Percentiles rank a stretch among this genome's conserved stretches.
Conservation (phyloP, 1,140 invertebrate genomes). For the Bombus terrestris region DNA sequence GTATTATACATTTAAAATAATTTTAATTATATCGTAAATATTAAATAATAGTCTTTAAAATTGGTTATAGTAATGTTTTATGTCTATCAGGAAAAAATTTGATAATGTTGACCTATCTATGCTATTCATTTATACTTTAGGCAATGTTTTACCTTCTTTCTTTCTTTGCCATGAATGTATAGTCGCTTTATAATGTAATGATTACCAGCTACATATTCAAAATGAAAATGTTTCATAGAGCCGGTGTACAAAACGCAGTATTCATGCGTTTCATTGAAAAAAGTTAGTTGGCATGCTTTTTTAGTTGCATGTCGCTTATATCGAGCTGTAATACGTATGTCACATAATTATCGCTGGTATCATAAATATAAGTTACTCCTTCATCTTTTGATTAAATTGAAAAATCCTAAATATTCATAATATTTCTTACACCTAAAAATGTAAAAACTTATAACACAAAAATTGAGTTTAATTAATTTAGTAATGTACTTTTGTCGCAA, state of each 20-base stretch:
- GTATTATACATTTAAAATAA: conserved; percentile 63
- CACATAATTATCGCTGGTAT: conserved; percentile 53
- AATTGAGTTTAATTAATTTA: conserved; percentile 63
- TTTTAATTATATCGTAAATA: conserved; percentile 53
- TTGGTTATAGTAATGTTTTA: conserved; percentile 74
- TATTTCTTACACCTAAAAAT: conserved; percentile 68
- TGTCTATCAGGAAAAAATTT: conserved; percentile 77
- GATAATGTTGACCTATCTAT: conserved; percentile 80
- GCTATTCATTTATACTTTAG: conserved; percentile 73
- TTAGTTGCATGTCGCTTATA: conserved; percentile 34
- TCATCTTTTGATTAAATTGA: conserved; percentile 75
- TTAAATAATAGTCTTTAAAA: conserved; percentile 73
- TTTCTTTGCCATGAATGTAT: conserved; percentile 72
- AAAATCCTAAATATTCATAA: conserved; percentile 73
- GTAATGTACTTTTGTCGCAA: conserved; percentile 55
- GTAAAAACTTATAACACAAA: conserved; percentile 67
- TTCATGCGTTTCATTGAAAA: conserved; percentile 45
- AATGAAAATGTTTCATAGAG: conserved; percentile 64
- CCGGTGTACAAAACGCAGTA: conserved; percentile 57
- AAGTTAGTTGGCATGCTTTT: conserved; percentile 51
- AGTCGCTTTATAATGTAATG: conserved; percentile 68
- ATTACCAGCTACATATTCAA: conserved; percentile 71
- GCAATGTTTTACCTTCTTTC: conserved; percentile 66
- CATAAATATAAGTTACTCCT: conserved; percentile 59
- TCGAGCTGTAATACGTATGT: conserved; percentile 68